These are phyloP conservation scores for Acleris emargana DNA, from an alignment of 2,888 invertebrate species.

Conservation along the genomic window DNA sequence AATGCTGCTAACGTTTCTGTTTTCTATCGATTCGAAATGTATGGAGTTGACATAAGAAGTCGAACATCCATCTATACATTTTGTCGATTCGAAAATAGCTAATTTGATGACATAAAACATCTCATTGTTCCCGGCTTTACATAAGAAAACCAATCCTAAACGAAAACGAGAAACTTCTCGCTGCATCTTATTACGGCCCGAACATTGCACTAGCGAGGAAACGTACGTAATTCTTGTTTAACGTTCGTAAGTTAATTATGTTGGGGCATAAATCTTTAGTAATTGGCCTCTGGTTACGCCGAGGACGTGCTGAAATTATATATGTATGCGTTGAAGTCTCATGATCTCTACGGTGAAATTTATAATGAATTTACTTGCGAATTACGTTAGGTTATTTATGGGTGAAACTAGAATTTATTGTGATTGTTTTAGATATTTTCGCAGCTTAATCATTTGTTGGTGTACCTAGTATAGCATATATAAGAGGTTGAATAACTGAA, in stretches of 20 bases:
- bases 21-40: too few species aligned
- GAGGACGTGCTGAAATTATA: conserved; percentile 83
- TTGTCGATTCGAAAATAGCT: too few species aligned
- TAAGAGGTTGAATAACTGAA: too few species aligned
- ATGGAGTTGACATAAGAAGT: too few species aligned
- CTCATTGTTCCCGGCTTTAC: too few species aligned
- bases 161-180: conserved; percentile 10
- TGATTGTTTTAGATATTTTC: too few species aligned
- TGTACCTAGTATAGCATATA: too few species aligned
- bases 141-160: conserved; percentile 14
- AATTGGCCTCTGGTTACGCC: conserved; percentile 83
- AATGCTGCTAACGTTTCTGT: too few species aligned
- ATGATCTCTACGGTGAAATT: conserved; percentile 53
- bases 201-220: conserved; percentile 31
- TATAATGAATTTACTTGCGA: conserved; percentile 51
- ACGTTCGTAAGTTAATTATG: conserved; percentile 80
- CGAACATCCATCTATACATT: too few species aligned
- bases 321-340: conserved; percentile 73
- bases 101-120: too few species aligned
- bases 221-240: conserved; percentile 33
- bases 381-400: conserved; percentile 40
- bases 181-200: conserved; percentile 23
- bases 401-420: too few species aligned
- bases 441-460: too few species aligned
- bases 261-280: conserved; percentile 83